Base-by-base conservation (phyloP, 2,797 vertebrate species). In the Pseudocheirus occidentalis region DNA sequence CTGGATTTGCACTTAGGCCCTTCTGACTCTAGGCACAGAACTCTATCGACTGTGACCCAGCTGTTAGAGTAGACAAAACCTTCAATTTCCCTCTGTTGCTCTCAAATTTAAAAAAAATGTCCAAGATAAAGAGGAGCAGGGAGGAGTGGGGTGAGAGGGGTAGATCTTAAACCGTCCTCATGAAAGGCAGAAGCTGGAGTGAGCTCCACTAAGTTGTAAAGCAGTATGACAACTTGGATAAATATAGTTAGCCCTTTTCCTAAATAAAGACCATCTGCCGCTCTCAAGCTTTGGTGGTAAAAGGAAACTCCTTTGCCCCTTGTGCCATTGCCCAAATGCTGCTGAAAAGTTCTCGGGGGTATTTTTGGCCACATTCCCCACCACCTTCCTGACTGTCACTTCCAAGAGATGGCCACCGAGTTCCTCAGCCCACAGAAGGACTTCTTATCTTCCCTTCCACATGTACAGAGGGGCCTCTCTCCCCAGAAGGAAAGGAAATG, bases 401-500 rank as follows among this genome's bases (percentile, higher is more conserved):
- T 95, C 91, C 62, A 53, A 18, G 90, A 96, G 95, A 87, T 97
- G 94, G 92, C 97, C 97, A 91, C 52, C 16, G 94, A 58, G 94
- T 95, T 96, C 55, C n/a, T 95, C 95, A 90, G 50, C 2, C 93
- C 59, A 28, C 28, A 91, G 59, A 89, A 52, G 94, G 34, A 52
- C 92, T 57, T 92, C 95, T 94, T 97, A 97, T 97, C 97, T 94
- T 52, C 59, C 55, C 91, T 54, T 93, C 95, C 94, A 97, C 92
- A 92, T 97, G 94, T 96, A 91, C 91, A 92, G 73, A 87, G 73
- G 18, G 66, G 94, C 31, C 93, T 27, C 50, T 21, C 46, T 92
- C 55, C 94, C 95, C 87, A 11, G 58, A 92, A 87, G 95, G 95
- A 96, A 97, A 97, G 95, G 92, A 95, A 97, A 94, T 92, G 95